These are phyloP conservation scores for Trididemnum nubilum DNA, from an alignment of 23 tunicate genomes.

Conservation along the genomic window DNA sequence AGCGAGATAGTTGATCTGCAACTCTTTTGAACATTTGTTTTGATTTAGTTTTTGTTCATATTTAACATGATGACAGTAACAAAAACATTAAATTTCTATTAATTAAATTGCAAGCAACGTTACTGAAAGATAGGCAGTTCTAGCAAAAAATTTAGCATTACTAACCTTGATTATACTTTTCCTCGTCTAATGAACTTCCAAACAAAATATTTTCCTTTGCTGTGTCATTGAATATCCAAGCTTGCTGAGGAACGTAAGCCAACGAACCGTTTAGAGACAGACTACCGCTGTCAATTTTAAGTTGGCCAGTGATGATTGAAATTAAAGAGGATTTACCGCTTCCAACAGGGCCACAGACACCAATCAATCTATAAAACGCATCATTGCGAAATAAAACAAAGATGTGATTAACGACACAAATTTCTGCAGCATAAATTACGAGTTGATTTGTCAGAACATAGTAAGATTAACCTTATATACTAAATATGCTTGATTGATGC, in stretches of 20 bases:
- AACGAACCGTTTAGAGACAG: slow-evolving; percentile 54
- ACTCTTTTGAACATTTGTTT: no score
- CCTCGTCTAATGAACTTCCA: slow-evolving; percentile 67
- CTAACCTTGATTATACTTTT: slow-evolving; percentile 67
- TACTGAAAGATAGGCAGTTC: no score
- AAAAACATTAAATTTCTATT: no score
- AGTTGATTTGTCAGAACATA: no score
- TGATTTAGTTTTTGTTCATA: no score
- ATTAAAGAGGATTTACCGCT: slow-evolving; percentile 83
- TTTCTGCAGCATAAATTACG: neutral
- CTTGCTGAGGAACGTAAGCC: slow-evolving; percentile 94
- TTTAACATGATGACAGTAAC: no score
- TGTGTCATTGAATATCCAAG: slow-evolving; percentile 88
- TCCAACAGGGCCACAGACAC: slow-evolving; percentile 87
- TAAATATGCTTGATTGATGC: no score
- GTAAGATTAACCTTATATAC: no score
- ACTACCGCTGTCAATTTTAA: slow-evolving; percentile 58
- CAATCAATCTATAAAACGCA: slow-evolving; percentile 45
- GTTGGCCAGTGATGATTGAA: slow-evolving; percentile 55
- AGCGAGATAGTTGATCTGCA: no score
- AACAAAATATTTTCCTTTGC: slow-evolving; percentile 82
- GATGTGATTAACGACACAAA: neutral
- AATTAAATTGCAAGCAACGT: no score
- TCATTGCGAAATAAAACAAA: neutral
- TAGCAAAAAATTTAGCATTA: no score